Evolutionary conservation across 2,113 vertebrate genomes (phyloP), one percentile per base, ranked within the genome.

Genomic region (Marmota monax): DNA sequence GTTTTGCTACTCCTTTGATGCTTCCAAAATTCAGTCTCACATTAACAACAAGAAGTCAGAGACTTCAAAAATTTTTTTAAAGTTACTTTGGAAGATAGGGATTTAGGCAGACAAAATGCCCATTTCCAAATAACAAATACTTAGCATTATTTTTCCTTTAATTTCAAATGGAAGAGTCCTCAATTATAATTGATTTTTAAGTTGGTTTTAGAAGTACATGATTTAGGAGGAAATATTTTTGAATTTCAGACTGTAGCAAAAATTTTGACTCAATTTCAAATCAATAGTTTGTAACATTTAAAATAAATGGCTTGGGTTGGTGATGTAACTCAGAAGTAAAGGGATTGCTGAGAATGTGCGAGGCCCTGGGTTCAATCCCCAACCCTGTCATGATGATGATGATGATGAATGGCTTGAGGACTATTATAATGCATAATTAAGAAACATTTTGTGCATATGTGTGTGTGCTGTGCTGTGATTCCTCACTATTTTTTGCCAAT

Each of bases 1-100:
- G 94, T 93, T 97, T 78, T 76, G 87, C 95, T 82, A 45, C 96
- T 97, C 94, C 80, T 93, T 96, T 94, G 80, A 37, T 0, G 0
- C 45, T 51, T 92, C 56, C 23, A 70, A 79, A 97, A 67, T 94
- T 96, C n/a, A n/a, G 12, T 77, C 39, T 93, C 67, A 76, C 16
- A 56, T 84, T 79, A 80, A 48, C 56, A 87, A 67, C 70, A 70
- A 56, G 3, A 6, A 96, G 34, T 56, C 65, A 27, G 18, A 7
- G 6, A 56, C n/a, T 72, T 89, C 69, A 42, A 78, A 22, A 51
- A 61, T 1, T 18, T 0, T 34, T 51, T 58, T 88, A 18, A 65
- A 67, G 23, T 84, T 84, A 94, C 72, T 96, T 93, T 22, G 9
- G 72, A 94, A 79, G 22, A 72, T 9, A 83, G 32, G n/a, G 4